Evolutionary conservation across 2,797 vertebrate genomes (phyloP).

Genomic region (Centropyge bicolor): DNA sequence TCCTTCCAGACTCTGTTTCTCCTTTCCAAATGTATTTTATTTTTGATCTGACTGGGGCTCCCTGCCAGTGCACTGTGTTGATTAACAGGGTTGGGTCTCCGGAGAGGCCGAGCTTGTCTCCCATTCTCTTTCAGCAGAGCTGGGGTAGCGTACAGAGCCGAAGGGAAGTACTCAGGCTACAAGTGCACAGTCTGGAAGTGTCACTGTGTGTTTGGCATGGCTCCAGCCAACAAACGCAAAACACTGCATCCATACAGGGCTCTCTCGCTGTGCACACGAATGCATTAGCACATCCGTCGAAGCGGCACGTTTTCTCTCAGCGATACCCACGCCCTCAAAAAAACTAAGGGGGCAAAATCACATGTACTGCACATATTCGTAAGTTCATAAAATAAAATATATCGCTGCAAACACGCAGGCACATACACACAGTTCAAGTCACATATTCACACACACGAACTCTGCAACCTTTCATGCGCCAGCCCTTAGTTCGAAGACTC

Average conservation of each 20-base stretch:
- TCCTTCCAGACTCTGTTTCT: slow-evolving; percentile 72
- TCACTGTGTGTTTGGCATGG: slow-evolving; percentile 66
- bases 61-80: slow-evolving; percentile 85
- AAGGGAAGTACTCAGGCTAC: slow-evolving; percentile 69
- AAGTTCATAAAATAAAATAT: slow-evolving; percentile 42
- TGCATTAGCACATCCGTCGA: slow-evolving; percentile 47
- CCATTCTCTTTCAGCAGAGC: slow-evolving; percentile 87
- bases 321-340: slow-evolving; percentile 36
- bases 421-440: not conserved
- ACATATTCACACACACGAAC: slow-evolving; percentile 38
- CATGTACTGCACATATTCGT: slow-evolving; percentile 18
- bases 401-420: slow-evolving; percentile 15
- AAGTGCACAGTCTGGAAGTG: slow-evolving; percentile 70
- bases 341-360: slow-evolving; percentile 38
- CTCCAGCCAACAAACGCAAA: slow-evolving; percentile 63
- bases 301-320: slow-evolving; percentile 35
- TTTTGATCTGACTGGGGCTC: slow-evolving; percentile 85
- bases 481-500: slow-evolving; percentile 78
- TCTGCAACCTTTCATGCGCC: slow-evolving; percentile 74
- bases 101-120: slow-evolving; percentile 81
- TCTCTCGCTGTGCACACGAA: slow-evolving; percentile 47
- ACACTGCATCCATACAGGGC: slow-evolving; percentile 55
- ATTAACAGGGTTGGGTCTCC: slow-evolving; percentile 87
- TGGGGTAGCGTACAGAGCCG: slow-evolving; percentile 69
- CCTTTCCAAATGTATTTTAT: slow-evolving; percentile 80